phyloP scores from a whole-genome alignment of 2,797 vertebrate genomes.

The Hydrolagus colliei region DNA sequence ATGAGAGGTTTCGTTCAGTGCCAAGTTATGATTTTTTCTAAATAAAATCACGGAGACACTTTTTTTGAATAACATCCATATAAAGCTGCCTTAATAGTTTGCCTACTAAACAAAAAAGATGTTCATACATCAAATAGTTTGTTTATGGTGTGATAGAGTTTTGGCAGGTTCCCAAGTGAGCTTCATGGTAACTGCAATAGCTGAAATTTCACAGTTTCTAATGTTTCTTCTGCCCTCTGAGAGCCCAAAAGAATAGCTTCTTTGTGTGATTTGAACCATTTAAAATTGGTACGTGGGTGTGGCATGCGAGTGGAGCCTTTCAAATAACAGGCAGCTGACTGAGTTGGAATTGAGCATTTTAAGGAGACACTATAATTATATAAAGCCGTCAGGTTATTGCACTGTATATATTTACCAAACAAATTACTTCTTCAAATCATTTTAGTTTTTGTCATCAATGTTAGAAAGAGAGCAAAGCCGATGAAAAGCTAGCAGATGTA shows the following conservation, averaged over 20 bases:
- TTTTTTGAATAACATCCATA: conserved; percentile 13
- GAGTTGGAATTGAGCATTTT: neutral
- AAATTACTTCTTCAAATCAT: neutral
- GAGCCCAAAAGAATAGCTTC: neutral
- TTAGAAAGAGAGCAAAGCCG: neutral
- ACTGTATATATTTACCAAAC: neutral
- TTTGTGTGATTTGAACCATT: conserved; percentile 5
- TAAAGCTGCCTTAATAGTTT: conserved; percentile 17
- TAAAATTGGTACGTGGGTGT: neutral
- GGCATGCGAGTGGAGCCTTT: neutral
- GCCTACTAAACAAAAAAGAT: conserved; percentile 16
- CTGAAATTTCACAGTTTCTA: conserved; percentile 2
- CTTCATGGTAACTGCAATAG: neutral
- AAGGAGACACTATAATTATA: neutral
- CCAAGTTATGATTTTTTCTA: conserved; percentile 25
- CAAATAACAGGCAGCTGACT: neutral
- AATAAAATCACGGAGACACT: neutral
- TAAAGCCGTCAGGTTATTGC: neutral
- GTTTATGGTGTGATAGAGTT: conserved; percentile 7
- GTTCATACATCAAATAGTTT: conserved; percentile 20
- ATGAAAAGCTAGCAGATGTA: neutral
- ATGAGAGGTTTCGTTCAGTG: neutral
- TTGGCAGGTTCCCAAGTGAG: conserved; percentile 14
- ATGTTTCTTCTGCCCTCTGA: neutral
- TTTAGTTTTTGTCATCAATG: neutral